phyloP scores from a whole-genome alignment of 2,797 vertebrate species.

The Taenioides sp. region DNA sequence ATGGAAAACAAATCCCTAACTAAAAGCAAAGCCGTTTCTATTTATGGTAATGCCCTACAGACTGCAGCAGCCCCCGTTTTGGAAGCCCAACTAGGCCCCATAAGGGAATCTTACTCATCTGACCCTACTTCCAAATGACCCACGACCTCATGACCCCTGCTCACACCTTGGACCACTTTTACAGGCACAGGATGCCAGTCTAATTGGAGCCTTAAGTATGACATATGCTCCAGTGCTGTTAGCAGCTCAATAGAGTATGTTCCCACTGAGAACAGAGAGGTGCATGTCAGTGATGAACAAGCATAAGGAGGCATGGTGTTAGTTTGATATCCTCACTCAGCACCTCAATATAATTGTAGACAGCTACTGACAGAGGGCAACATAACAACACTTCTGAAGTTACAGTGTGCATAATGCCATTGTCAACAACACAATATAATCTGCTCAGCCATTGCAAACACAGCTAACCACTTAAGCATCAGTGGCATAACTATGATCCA shows the following conservation, averaged over 20 bases:
- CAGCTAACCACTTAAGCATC: not conserved
- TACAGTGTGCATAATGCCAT: not conserved
- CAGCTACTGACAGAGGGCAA: constrained; percentile 23
- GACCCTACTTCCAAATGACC: constrained; percentile 30
- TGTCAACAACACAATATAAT: not conserved
- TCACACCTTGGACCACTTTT: constrained; percentile 6
- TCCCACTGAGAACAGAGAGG: constrained; percentile 23
- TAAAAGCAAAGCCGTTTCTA: constrained; percentile 18
- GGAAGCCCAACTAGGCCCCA: constrained; percentile 27
- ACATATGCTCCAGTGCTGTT: not conserved
- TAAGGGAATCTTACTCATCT: constrained; percentile 61
- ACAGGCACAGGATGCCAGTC: constrained; percentile 19
- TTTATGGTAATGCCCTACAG: constrained; percentile 15
- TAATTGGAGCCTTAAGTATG: constrained; percentile 12
- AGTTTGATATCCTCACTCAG: constrained; percentile 7
- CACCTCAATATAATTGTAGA: not conserved
- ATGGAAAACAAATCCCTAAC: not conserved
- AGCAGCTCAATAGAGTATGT: constrained; percentile 11
- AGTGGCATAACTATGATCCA: not conserved
- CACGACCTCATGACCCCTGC: not conserved
- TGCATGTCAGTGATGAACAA: constrained; percentile 23
- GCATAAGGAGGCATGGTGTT: not conserved
- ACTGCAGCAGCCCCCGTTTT: constrained; percentile 27
- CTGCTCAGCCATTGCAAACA: not conserved
- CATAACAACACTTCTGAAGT: not conserved